Evolutionary conservation across 2,888 invertebrate genomes (phyloP).

Genomic region (Ypsolopha sequella): DNA sequence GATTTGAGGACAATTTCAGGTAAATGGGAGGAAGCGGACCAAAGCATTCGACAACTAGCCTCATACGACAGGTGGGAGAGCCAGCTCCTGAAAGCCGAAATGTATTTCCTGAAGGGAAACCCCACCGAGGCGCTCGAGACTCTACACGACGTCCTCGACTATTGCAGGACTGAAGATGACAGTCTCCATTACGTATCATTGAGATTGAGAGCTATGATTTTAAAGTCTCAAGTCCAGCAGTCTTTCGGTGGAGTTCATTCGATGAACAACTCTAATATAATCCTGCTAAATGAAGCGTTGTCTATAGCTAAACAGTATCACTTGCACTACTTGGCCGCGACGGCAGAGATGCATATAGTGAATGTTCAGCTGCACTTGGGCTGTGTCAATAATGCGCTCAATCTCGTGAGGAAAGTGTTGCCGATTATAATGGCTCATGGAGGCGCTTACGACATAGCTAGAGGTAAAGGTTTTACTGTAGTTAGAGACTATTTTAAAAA

Average conservation of each 20-base stretch:
- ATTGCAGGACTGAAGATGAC: constrained; percentile 63
- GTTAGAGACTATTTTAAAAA: no score
- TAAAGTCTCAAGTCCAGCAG: constrained; percentile 75
- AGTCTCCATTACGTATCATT: constrained; percentile 64
- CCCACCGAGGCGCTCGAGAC: constrained; percentile 54
- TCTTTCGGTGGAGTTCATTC: constrained; percentile 69
- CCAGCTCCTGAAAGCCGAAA: constrained; percentile 67
- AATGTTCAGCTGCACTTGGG: constrained; percentile 82
- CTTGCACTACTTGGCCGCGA: constrained; percentile 80
- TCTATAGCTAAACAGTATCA: constrained; percentile 80
- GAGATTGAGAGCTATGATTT: constrained; percentile 76
- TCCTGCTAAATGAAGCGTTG: constrained; percentile 77
- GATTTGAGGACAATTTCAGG: constrained; percentile 31
- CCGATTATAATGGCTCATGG: constrained; percentile 84
- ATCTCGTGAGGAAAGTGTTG: constrained; percentile 77
- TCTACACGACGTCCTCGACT: constrained; percentile 63
- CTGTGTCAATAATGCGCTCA: constrained; percentile 81
- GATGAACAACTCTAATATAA: constrained; percentile 57
- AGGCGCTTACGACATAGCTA: constrained; percentile 83
- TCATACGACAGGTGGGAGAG: constrained; percentile 77
- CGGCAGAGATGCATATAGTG: constrained; percentile 84
- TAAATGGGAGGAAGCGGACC: constrained; percentile 79
- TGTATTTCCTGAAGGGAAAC: constrained; percentile 67
- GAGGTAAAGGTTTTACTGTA: constrained; percentile 45
- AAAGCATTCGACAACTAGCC: constrained; percentile 76